These are phyloP conservation scores for Rhabdornis inornatus DNA, from an alignment of 2,113 vertebrate species.

Conservation along the genomic window DNA sequence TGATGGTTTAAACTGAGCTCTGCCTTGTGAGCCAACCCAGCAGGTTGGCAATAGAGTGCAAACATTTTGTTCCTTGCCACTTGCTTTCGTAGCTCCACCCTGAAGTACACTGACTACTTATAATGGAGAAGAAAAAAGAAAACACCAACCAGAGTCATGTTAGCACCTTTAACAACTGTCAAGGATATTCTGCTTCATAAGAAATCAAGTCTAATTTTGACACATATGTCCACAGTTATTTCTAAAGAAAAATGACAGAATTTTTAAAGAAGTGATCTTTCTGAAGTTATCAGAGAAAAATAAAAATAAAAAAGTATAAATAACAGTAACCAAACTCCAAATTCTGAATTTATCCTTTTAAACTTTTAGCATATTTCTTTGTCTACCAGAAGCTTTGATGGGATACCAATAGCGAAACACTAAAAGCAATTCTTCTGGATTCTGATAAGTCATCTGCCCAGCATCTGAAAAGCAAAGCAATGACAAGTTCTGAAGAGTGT, in stretches of 20 bases:
- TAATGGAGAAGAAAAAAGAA: background rate
- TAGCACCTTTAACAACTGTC: background rate
- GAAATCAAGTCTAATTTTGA: background rate
- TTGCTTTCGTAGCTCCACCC: background rate
- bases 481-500: background rate
- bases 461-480: background rate
- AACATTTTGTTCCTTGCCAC: background rate
- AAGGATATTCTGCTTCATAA: background rate
- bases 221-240: background rate
- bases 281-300: background rate
- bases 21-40: background rate
- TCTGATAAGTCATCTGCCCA: background rate
- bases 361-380: background rate
- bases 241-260: background rate
- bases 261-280: background rate
- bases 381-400: background rate
- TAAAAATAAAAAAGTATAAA: background rate
- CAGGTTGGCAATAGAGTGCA: background rate
- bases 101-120: background rate
- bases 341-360: background rate
- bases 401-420: background rate
- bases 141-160: background rate
- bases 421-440: background rate
- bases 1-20: slow-evolving; percentile 24
- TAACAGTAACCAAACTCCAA: background rate